Evolutionary conservation across 2,888 invertebrate genomes (phyloP).

Genomic region (Tetranychus piercei): DNA sequence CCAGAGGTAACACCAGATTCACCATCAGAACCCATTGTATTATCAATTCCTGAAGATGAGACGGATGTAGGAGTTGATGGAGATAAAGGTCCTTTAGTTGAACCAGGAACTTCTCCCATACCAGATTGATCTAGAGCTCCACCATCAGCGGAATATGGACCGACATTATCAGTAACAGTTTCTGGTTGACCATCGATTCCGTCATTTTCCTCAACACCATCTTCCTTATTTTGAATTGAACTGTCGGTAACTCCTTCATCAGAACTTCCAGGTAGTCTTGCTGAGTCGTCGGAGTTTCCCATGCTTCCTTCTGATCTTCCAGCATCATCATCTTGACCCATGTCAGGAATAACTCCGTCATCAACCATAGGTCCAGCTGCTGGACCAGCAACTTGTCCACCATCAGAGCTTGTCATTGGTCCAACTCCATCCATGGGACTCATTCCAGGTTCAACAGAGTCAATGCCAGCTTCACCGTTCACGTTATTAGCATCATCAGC

Average conservation of each 20-base stretch:
- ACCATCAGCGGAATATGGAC: conserved; percentile 2
- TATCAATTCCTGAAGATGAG: background rate
- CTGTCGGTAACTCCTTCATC: background rate
- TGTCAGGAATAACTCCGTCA: background rate
- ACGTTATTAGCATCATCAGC: background rate
- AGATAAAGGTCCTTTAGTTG: background rate
- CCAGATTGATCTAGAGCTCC: background rate
- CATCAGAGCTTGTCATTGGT: background rate
- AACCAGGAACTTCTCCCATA: background rate
- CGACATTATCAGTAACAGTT: background rate
- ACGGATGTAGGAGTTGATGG: background rate
- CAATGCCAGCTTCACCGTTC: background rate
- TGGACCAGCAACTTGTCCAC: background rate
- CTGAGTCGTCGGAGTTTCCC: background rate
- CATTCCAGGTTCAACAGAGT: background rate
- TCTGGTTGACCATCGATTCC: background rate
- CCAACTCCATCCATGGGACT: background rate
- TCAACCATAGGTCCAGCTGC: background rate
- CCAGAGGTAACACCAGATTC: background rate
- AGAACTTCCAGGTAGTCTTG: background rate
- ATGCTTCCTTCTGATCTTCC: background rate
- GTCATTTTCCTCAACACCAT: background rate
- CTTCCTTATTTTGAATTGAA: background rate
- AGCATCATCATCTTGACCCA: background rate
- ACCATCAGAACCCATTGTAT: background rate